A percentile compares a stretch with the other conserved stretches of the same genome.
phyloP scores from a whole-genome alignment of 2,797 vertebrate species.

The Zalophus californianus region DNA sequence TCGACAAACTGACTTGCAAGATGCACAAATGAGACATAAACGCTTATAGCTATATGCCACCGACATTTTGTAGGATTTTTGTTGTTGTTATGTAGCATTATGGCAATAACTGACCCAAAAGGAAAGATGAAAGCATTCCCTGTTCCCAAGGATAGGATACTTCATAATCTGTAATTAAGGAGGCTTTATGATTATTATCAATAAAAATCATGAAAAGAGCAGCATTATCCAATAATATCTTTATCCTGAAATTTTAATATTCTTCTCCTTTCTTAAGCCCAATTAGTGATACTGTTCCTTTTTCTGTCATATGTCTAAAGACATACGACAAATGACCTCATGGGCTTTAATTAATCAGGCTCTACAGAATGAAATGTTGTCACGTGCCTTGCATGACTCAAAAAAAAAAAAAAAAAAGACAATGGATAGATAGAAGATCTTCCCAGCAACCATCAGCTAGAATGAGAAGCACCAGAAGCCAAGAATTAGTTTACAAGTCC shows the following conservation, averaged over 20 bases:
- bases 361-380: background rate
- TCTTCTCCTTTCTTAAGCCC: background rate
- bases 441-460: background rate
- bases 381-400: background rate
- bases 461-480: background rate
- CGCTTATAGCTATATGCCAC: background rate
- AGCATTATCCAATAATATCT: slow-evolving; percentile 32
- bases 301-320: background rate
- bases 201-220: slow-evolving; percentile 38
- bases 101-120: background rate
- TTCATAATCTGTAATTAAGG: background rate
- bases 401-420: slow-evolving; percentile 65
- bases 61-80: background rate
- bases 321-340: background rate
- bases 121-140: background rate
- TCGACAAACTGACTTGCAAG: background rate
- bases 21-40: background rate
- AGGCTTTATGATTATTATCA: background rate
- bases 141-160: background rate
- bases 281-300: background rate
- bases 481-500: slow-evolving; percentile 40
- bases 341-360: slow-evolving; percentile 19
- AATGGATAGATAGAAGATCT: background rate
- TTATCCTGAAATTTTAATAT: slow-evolving; percentile 38
- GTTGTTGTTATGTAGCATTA: background rate